Percentiles rank a stretch among this genome's conserved stretches.
phyloP scores from a whole-genome alignment of 1,140 invertebrate species.

The Globodera ellingtonae region DNA sequence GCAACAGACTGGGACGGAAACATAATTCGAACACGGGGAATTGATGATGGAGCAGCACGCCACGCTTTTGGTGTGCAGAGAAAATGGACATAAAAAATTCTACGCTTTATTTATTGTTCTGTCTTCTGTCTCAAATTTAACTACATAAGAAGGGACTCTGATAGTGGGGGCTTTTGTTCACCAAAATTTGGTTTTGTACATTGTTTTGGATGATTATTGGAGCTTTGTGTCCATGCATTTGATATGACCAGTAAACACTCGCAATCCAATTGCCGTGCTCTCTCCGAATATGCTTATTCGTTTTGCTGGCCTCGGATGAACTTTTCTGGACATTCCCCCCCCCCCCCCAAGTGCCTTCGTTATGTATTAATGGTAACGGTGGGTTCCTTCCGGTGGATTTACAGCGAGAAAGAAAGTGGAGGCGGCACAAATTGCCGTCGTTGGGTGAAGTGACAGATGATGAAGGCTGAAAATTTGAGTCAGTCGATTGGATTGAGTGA shows the following conservation, averaged over 20 bases:
- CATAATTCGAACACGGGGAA: too few relatives aligned
- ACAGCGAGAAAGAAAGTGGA: not conserved
- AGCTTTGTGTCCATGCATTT: not conserved
- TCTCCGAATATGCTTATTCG: slow-evolving; percentile 2
- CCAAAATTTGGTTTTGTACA: not conserved
- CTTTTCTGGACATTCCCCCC: not conserved
- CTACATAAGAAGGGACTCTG: too few relatives aligned
- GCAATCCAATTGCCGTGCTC: not conserved
- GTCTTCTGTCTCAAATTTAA: not conserved
- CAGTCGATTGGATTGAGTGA: too few relatives aligned
- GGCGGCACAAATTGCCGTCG: too few relatives aligned
- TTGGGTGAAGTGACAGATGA: not conserved
- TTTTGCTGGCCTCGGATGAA: not conserved
- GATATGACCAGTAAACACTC: not conserved
- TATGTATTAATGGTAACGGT: not conserved
- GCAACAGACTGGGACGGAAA: too few relatives aligned
- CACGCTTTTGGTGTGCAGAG: too few relatives aligned
- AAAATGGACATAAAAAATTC: not conserved
- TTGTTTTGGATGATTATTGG: not conserved
- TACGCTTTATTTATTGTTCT: not conserved
- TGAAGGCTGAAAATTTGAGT: too few relatives aligned
- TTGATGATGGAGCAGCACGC: too few relatives aligned
- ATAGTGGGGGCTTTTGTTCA: not conserved
- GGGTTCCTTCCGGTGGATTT: not conserved
- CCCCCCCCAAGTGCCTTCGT: not conserved